Conservation (phyloP, 2,797 vertebrate genomes). For the Dicrostonyx torquatus region DNA sequence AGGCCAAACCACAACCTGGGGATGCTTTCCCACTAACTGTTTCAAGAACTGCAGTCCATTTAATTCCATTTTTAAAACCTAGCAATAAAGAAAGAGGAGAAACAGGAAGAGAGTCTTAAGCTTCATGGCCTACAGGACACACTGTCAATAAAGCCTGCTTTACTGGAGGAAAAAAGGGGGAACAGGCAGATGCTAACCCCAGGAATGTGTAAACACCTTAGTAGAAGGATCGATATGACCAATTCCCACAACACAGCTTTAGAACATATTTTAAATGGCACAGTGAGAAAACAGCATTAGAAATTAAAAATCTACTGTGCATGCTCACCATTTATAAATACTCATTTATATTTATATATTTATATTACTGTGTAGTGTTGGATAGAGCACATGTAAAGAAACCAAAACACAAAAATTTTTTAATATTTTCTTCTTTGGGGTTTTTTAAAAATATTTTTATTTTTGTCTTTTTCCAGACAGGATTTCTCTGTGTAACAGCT, state of each 20-base stretch:
- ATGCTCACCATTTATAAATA: neutral
- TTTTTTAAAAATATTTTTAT: too few species aligned
- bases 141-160: neutral
- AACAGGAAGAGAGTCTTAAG: neutral
- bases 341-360: constrained; percentile 6
- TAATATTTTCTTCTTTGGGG: neutral
- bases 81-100: neutral
- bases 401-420: neutral
- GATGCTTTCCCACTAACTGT: neutral
- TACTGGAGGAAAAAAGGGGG: neutral
- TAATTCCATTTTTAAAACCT: constrained; percentile 19
- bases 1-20: neutral
- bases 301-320: neutral
- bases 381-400: constrained; percentile 20
- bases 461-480: neutral
- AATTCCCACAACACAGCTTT: neutral
- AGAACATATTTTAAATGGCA: neutral
- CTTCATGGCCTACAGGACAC: neutral
- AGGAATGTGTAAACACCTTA: neutral
- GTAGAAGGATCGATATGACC: neutral
- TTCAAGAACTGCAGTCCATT: neutral
- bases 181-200: neutral
- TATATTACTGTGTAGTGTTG: neutral
- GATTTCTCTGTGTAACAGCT: neutral
- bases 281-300: neutral